These are phyloP conservation scores for Acanthisitta chloris DNA, from an alignment of 2,113 vertebrate species.

Conservation along the genomic window DNA sequence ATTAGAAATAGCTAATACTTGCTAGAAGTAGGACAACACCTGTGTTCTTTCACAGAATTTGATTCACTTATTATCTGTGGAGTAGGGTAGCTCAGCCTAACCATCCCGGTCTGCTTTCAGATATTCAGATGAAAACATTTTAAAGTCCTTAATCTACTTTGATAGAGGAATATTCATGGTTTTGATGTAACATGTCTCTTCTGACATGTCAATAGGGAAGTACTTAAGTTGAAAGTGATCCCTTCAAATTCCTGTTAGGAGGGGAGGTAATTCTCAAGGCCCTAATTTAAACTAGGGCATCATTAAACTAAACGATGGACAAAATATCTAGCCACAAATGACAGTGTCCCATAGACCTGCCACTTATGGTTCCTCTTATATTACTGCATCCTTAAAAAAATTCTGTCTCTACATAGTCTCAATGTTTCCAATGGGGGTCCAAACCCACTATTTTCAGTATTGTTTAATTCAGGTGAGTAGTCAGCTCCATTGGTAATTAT, in stretches of 20 bases:
- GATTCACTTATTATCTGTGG: background rate
- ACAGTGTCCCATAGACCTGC: background rate
- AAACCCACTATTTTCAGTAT: background rate
- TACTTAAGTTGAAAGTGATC: accelerated
- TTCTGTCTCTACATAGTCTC: background rate
- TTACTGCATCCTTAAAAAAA: background rate
- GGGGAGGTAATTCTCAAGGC: accelerated
- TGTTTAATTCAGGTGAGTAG: background rate
- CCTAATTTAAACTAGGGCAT: background rate
- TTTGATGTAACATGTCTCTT: background rate
- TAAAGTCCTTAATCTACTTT: background rate
- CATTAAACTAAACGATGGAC: background rate
- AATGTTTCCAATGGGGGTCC: background rate
- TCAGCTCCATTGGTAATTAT: background rate
- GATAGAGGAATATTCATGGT: background rate
- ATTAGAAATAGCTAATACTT: background rate
- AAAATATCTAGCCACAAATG: background rate
- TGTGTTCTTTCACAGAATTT: background rate
- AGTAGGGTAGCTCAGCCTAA: background rate
- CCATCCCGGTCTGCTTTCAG: background rate
- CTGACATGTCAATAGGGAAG: background rate
- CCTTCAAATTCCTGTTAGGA: background rate
- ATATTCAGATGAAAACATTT: background rate
- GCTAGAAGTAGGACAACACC: background rate
- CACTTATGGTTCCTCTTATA: background rate